phyloP scores from a whole-genome alignment of 2,113 vertebrate genomes.

The Dromiciops gliroides region DNA sequence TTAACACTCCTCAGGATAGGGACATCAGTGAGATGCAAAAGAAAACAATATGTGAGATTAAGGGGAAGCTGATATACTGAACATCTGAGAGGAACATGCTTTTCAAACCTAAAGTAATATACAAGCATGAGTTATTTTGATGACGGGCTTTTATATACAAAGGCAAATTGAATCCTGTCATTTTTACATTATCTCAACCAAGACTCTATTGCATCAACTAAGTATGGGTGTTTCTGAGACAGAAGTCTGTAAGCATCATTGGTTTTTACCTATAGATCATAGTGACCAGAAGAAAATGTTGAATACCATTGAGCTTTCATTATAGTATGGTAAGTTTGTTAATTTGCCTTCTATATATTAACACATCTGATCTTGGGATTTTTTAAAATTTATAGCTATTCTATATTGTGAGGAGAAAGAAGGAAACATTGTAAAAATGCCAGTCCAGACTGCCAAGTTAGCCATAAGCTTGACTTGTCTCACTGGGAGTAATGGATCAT shows the following conservation, averaged over 20 bases:
- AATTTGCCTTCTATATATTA: slow-evolving; percentile 70
- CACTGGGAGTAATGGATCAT: background rate
- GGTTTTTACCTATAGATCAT: slow-evolving; percentile 63
- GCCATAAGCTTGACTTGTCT: slow-evolving; percentile 44
- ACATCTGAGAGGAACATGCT: background rate
- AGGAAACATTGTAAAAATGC: slow-evolving; percentile 41
- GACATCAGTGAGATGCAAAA: background rate
- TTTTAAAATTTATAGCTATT: slow-evolving; percentile 58
- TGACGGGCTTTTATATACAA: background rate
- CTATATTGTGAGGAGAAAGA: slow-evolving; percentile 60
- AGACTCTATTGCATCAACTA: slow-evolving; percentile 19
- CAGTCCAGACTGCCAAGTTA: background rate
- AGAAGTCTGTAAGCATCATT: slow-evolving; percentile 42
- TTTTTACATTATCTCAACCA: background rate
- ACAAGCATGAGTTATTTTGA: background rate
- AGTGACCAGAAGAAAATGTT: slow-evolving; percentile 74
- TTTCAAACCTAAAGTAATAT: background rate
- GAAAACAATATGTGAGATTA: background rate
- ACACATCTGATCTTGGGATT: slow-evolving; percentile 57
- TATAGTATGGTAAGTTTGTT: slow-evolving; percentile 65
- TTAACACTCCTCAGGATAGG: background rate
- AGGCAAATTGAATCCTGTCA: background rate
- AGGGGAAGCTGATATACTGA: background rate
- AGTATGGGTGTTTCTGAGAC: background rate
- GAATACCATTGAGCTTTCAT: slow-evolving; percentile 66